Evolutionary conservation across 2,113 vertebrate species (phyloP), one percentile per base, ranked within the genome.

Genomic region (Mus musculus): DNA sequence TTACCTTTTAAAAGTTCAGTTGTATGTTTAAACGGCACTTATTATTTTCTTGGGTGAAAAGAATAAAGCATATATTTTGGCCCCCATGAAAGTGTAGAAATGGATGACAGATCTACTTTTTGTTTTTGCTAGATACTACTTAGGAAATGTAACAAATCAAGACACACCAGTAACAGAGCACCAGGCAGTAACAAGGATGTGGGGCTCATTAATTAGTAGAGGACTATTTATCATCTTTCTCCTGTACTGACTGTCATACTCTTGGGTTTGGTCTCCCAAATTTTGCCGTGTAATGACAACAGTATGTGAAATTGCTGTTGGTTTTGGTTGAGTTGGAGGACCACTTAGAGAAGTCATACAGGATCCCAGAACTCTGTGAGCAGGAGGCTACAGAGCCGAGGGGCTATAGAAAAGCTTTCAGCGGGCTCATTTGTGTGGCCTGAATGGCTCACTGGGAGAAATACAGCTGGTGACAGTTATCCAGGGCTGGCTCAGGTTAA

Each of bases 391-490:
- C 88, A 80, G 85, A 71, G 39, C 59, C 30, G 88, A 80, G 0
- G 14, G 33, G 46, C 89, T 26, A 7, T 20, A 65, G 85, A 89
- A 90, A 91, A 86, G 1, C n/a, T 76, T 73, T n/a, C 72, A 77
- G 72, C 13, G 63, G 24, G 69, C 59, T 82, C 81, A 3, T 87
- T 73, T 88, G 42, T 95, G 82, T 89, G 94, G 56, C 90, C 33
- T 75, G 85, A 96, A 85, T 28, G 92, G n/a, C 76, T 96, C 56
- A 22, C 56, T 90, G 61, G 93, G 54, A 87, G 69, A 97, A 88
- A 88, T 88, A 33, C 36, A 33, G 88, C 73, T 59, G 84, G 72
- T 77, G 56, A 39, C 88, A 86, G 91, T 52, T 33, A 92, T 91
- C 73, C 85, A 73, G 0, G 17, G 94, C 88, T 49, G 56, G 72